A percentile compares a stretch with the other conserved stretches of the same genome.
These are phyloP conservation scores for Agrilus mali DNA, from an alignment of 2,888 invertebrate genomes.

Conservation along the genomic window DNA sequence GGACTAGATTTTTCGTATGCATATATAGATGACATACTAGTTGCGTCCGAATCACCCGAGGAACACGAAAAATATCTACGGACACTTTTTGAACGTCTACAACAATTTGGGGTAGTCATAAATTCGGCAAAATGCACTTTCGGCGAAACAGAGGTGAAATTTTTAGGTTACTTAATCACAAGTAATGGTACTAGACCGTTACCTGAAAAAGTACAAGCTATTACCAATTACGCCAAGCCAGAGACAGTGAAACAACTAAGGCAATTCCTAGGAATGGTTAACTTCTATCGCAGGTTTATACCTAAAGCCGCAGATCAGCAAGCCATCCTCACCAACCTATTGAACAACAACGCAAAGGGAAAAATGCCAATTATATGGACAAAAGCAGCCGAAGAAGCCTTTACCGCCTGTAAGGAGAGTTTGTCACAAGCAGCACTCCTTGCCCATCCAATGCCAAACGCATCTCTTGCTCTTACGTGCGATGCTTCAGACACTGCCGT, in stretches of 20 bases:
- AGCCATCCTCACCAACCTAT: conserved; percentile 21
- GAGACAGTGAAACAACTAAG: conserved; percentile 19
- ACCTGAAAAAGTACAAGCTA: conserved; percentile 20
- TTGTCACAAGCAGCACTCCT: conserved; percentile 10
- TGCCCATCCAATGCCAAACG: conserved; percentile 10
- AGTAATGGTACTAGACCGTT: conserved; percentile 20
- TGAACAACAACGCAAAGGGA: conserved; percentile 12
- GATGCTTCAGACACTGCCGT: conserved; percentile 29
- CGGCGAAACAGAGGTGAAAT: conserved; percentile 14
- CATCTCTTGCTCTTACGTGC: conserved; percentile 19
- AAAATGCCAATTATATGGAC: too few relatives aligned
- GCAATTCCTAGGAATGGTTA: conserved; percentile 24
- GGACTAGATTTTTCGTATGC: conserved; percentile 21
- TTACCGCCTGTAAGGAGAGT: conserved; percentile 7
- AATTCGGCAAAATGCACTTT: conserved; percentile 24
- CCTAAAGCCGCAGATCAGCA: conserved; percentile 23
- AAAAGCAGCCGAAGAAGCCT: conserved; percentile 5
- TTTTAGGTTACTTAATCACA: conserved; percentile 18
- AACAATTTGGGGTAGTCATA: conserved; percentile 18
- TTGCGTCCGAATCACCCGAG: conserved; percentile 12
- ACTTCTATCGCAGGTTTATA: conserved; percentile 26
- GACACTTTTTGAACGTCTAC: conserved; percentile 15
- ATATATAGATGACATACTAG: conserved; percentile 26
- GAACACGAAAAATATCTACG: conserved; percentile 19
- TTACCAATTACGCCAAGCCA: conserved; percentile 18